A percentile compares a stretch with the other conserved stretches of the same genome.
These are phyloP conservation scores for Rhyacophila brunnea DNA, from an alignment of 1,140 invertebrate genomes.

Conservation along the genomic window DNA sequence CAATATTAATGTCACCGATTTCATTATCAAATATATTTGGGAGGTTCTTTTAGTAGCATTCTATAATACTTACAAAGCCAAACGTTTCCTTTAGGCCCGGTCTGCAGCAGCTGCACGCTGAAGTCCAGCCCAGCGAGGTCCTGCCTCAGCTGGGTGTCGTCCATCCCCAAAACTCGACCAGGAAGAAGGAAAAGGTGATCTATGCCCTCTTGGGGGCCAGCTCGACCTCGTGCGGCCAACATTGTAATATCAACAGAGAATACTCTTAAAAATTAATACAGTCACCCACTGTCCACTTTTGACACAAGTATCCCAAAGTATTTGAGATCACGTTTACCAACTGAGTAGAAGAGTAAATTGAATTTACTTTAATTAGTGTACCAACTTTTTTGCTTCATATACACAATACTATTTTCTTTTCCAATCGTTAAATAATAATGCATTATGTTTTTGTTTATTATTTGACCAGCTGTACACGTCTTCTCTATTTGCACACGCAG, in stretches of 20 bases:
- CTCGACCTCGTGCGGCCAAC: slow-evolving; percentile 40
- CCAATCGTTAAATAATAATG: too few relatives aligned
- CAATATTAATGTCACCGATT: too few relatives aligned
- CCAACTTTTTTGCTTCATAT: too few relatives aligned
- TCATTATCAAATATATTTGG: too few relatives aligned
- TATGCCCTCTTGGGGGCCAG: slow-evolving; percentile 55
- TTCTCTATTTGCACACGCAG: too few relatives aligned
- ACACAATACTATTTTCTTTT: too few relatives aligned
- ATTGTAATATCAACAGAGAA: not conserved
- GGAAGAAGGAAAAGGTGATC: slow-evolving; percentile 62
- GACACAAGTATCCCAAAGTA: not conserved
- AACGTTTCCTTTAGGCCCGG: slow-evolving; percentile 60
- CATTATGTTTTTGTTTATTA: too few relatives aligned
- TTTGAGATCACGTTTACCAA: too few relatives aligned
- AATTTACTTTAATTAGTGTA: too few relatives aligned
- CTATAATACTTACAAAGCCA: slow-evolving; percentile 61
- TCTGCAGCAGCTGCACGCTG: slow-evolving; percentile 57
- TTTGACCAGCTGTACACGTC: too few relatives aligned
- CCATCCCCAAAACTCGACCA: slow-evolving; percentile 61
- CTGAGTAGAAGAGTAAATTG: too few relatives aligned
- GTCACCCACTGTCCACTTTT: not conserved
- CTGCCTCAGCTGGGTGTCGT: slow-evolving; percentile 56
- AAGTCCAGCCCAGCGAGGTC: slow-evolving; percentile 61
- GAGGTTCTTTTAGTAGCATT: not conserved
- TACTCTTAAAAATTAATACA: not conserved